A percentile compares a stretch with the other conserved stretches of the same genome.
These are phyloP conservation scores for Zoanthus sansibaricus DNA, from an alignment of 92 coral and sea anemone species.

Conservation along the genomic window DNA sequence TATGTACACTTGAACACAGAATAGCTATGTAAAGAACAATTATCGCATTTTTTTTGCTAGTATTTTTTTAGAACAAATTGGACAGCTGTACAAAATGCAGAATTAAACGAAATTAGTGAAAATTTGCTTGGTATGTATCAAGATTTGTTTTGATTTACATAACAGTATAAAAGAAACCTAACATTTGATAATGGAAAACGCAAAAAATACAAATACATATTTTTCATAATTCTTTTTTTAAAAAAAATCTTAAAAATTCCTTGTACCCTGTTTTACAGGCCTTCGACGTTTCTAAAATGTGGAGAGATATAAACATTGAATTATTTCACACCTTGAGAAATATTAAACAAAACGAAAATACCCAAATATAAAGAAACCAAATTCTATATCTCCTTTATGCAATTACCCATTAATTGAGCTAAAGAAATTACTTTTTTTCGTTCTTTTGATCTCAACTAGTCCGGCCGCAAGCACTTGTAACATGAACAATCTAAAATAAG, in stretches of 20 bases:
- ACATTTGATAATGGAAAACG: background rate
- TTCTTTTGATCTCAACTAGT: background rate
- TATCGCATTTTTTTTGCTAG: background rate
- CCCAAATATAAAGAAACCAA: constrained; percentile 5
- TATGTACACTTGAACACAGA: background rate
- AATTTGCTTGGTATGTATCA: background rate
- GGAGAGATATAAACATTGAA: constrained; percentile 7
- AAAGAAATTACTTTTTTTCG: background rate
- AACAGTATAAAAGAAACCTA: background rate
- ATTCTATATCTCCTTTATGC: background rate
- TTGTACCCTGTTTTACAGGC: background rate
- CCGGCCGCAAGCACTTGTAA: background rate
- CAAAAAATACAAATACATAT: too few relatives aligned
- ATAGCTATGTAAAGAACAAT: background rate
- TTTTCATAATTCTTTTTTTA: too few relatives aligned
- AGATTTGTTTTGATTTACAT: background rate
- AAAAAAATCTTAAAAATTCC: too few relatives aligned
- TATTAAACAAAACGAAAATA: constrained; percentile 28
- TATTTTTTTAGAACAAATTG: background rate
- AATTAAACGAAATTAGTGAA: background rate
- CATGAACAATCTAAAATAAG: background rate
- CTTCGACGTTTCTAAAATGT: background rate
- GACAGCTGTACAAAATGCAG: background rate
- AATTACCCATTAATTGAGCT: background rate
- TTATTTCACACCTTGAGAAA: constrained; percentile 34